Conservation (phyloP, 2,888 invertebrate genomes). For the Calephelis perditalis region DNA sequence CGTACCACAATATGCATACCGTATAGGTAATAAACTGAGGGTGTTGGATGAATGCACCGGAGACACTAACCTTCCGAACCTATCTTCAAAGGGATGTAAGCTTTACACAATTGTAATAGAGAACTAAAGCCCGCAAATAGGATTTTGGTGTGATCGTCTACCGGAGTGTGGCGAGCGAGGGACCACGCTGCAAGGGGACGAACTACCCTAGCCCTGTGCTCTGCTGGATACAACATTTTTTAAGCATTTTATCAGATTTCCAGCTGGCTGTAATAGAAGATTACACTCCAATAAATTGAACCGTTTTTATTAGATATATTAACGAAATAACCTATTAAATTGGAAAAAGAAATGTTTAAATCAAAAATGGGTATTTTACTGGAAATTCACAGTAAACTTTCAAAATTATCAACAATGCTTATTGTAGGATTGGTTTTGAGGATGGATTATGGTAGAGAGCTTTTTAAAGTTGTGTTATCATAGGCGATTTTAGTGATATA, state of each 20-base stretch:
- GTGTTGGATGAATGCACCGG: slow-evolving; percentile 66
- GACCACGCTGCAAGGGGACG: slow-evolving; percentile 61
- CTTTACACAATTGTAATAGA: slow-evolving; percentile 42
- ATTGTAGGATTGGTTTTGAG: too few relatives aligned
- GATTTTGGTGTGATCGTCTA: slow-evolving; percentile 48
- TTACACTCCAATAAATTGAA: slow-evolving; percentile 17
- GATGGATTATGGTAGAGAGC: too few relatives aligned
- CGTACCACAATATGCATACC: slow-evolving; percentile 68
- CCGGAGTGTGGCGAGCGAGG: slow-evolving; percentile 61
- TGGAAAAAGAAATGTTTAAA: too few relatives aligned
- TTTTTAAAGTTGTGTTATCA: too few relatives aligned
- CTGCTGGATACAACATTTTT: slow-evolving; percentile 50
- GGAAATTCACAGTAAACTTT: too few relatives aligned
- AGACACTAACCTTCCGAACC: slow-evolving; percentile 27
- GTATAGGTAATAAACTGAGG: slow-evolving; percentile 68
- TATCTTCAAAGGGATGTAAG: slow-evolving; percentile 36
- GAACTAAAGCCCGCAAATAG: slow-evolving; percentile 26
- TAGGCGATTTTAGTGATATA: too few relatives aligned
- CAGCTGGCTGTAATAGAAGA: slow-evolving; percentile 40
- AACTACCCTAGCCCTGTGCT: slow-evolving; percentile 49
- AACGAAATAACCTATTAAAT: too few relatives aligned
- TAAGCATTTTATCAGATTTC: slow-evolving; percentile 50
- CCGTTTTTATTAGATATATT: slow-evolving; percentile 2
- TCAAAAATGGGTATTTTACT: too few relatives aligned
- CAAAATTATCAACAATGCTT: too few relatives aligned